A percentile compares a stretch with the other conserved stretches of the same genome.
phyloP scores from a whole-genome alignment of 2,888 invertebrate species.

The Drymonia ruficornis region DNA sequence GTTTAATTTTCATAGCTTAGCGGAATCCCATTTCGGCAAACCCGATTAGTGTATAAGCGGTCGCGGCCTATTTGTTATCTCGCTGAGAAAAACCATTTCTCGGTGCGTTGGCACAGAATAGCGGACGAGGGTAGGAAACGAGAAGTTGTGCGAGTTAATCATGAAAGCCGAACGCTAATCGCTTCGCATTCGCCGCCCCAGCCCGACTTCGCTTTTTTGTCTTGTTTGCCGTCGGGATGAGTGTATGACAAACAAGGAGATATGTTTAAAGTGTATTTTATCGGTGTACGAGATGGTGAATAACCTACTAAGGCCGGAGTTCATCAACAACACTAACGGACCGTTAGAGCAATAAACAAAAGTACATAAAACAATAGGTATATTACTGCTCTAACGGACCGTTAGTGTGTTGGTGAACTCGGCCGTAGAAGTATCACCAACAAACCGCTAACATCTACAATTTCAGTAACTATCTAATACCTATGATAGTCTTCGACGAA shows the following conservation, averaged over 20 bases:
- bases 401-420: too few relatives aligned
- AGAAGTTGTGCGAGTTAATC: conserved; percentile 62
- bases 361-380: too few relatives aligned
- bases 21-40: conserved; percentile 66
- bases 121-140: conserved; percentile 46
- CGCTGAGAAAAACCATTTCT: conserved; percentile 53
- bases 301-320: too few relatives aligned
- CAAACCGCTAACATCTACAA: too few relatives aligned
- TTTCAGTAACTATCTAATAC: too few relatives aligned
- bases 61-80: conserved; percentile 69
- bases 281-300: conserved; percentile 28
- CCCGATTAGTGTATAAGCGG: conserved; percentile 68
- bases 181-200: conserved; percentile 49
- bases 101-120: conserved; percentile 41
- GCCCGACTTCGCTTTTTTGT: conserved; percentile 51
- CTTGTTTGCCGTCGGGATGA: conserved; percentile 48
- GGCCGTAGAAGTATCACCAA: too few relatives aligned
- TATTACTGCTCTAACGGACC: too few relatives aligned
- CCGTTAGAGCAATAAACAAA: too few relatives aligned
- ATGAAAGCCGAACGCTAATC: conserved; percentile 63
- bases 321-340: too few relatives aligned
- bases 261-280: conserved; percentile 45
- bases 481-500: too few relatives aligned
- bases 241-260: conserved; percentile 45
- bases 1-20: conserved; percentile 72